Evolutionary conservation across 2,113 vertebrate genomes (phyloP).

Genomic region (Chiloscyllium plagiosum): DNA sequence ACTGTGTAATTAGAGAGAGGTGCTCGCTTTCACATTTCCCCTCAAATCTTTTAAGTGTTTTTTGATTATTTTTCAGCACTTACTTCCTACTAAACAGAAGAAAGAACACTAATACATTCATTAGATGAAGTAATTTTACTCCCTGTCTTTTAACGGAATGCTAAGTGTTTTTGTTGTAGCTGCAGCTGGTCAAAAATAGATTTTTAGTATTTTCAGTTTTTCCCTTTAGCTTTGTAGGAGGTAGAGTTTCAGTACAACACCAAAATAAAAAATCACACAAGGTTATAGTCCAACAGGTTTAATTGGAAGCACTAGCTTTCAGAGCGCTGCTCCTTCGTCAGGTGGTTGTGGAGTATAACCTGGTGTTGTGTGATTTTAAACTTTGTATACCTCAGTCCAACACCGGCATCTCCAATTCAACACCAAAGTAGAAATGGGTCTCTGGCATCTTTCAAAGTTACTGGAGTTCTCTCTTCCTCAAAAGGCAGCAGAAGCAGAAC

Average conservation of each 20-base stretch:
- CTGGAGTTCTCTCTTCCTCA: no score
- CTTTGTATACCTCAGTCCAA: no score
- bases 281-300: no score
- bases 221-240: not conserved
- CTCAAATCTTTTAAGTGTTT: conserved; percentile 9
- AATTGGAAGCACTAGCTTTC: no score
- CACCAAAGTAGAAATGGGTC: no score
- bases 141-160: not conserved
- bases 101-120: not conserved
- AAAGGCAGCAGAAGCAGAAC: no score
- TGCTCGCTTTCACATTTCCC: not conserved
- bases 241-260: not conserved
- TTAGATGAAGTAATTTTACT: not conserved
- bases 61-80: conserved; percentile 34
- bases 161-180: not conserved
- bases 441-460: no score
- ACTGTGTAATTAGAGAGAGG: conserved; percentile 11
- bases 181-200: not conserved
- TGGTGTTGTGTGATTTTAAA: no score
- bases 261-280: no score
- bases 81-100: not conserved
- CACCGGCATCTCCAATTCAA: no score
- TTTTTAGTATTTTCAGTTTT: not conserved
- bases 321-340: no score
- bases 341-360: no score